Evolutionary conservation across 1,140 invertebrate species (phyloP).

Genomic region (Ganaspis sp.): DNA sequence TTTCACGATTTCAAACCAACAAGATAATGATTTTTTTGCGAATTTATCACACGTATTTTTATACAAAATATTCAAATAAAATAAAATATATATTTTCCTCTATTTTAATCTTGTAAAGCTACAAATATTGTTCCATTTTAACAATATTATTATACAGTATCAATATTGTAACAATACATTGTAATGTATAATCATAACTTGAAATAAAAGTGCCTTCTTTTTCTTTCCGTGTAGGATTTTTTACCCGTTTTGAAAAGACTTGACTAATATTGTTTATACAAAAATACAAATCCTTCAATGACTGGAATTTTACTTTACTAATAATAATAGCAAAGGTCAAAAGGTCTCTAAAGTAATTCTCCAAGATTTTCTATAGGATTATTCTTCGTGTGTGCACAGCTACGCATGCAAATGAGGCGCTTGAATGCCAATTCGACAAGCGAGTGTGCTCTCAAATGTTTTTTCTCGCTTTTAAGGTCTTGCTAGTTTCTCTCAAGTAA

Average conservation of each 20-base stretch:
- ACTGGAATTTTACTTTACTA: not conserved
- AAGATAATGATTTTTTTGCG: not conserved
- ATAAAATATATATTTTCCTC: too few species aligned
- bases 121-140: too few species aligned
- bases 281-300: too few species aligned
- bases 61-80: too few species aligned
- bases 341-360: not conserved
- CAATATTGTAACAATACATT: too few species aligned
- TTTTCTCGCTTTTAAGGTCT: constrained; percentile 49
- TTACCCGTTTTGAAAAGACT: too few species aligned
- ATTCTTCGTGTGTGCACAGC: not conserved
- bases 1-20: not conserved
- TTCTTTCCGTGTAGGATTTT: too few species aligned
- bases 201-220: too few species aligned
- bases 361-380: not conserved
- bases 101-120: too few species aligned
- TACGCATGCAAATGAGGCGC: constrained; percentile 47
- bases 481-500: not conserved
- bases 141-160: too few species aligned
- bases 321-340: not conserved
- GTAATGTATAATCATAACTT: too few species aligned
- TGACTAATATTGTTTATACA: not conserved
- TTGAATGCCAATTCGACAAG: constrained; percentile 42
- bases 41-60: not conserved
- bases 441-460: constrained; percentile 45